A percentile compares a stretch with the other conserved stretches of the same genome.
These are phyloP conservation scores for Calliphora vicina DNA, from an alignment of 1,140 invertebrate species.

Conservation along the genomic window DNA sequence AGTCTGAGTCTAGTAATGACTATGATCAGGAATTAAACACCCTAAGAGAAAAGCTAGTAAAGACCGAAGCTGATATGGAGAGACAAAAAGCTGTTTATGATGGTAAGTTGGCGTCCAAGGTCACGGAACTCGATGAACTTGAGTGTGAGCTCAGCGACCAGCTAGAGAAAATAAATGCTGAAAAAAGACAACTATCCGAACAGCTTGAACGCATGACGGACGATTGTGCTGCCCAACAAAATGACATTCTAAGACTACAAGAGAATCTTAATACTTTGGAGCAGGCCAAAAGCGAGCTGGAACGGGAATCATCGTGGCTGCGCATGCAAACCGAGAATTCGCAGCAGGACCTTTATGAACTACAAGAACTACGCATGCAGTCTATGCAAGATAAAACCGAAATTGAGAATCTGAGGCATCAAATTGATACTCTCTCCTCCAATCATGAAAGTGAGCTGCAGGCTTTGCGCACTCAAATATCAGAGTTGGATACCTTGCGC, in stretches of 20 bases:
- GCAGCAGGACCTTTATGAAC: constrained; percentile 56
- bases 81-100: constrained; percentile 66
- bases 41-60: constrained; percentile 59
- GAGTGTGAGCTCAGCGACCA: constrained; percentile 71
- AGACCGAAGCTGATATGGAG: constrained; percentile 66
- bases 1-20: constrained; percentile 36
- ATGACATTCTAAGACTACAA: constrained; percentile 65
- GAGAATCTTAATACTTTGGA: constrained; percentile 59
- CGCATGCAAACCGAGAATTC: constrained; percentile 59
- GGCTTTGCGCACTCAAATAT: constrained; percentile 53
- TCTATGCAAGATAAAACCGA: constrained; percentile 59
- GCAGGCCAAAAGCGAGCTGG: constrained; percentile 47
- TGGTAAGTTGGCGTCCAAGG: constrained; percentile 65
- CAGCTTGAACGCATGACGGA: constrained; percentile 65
- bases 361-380: constrained; percentile 61
- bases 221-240: constrained; percentile 65
- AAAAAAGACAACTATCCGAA: constrained; percentile 65
- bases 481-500: constrained; percentile 54
- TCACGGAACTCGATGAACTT: constrained; percentile 68
- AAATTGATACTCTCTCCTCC: constrained; percentile 53
- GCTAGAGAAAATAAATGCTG: constrained; percentile 67
- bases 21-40: constrained; percentile 58
- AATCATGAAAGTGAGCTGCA: constrained; percentile 57
- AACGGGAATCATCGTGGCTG: constrained; percentile 52
- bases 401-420: constrained; percentile 56